Conservation (phyloP, 2,888 invertebrate genomes). For the Lamproptera curius region DNA sequence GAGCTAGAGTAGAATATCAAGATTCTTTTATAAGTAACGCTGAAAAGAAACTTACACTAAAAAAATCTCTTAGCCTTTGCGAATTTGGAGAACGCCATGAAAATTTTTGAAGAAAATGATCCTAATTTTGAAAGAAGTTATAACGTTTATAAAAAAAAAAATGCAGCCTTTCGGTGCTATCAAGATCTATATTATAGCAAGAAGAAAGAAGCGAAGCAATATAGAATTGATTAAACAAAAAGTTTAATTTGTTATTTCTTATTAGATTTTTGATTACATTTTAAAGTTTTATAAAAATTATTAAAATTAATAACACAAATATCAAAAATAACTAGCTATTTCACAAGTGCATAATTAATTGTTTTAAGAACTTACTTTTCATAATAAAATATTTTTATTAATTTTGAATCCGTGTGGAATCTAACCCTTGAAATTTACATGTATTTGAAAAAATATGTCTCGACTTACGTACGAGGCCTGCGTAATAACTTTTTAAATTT, state of each 20-base stretch:
- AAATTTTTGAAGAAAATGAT: conserved; percentile 24
- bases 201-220: conserved; percentile 21
- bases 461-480: conserved; percentile 7
- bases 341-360: no score
- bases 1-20: no score
- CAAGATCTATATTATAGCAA: conserved; percentile 22
- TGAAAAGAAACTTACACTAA: no score
- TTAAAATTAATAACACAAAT: conserved; percentile 19
- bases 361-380: no score
- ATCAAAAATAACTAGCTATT: no score
- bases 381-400: no score
- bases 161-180: conserved; percentile 20
- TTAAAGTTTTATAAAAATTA: conserved; percentile 17
- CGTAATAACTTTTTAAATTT: no score
- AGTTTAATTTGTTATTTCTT: no score
- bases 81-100: no score
- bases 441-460: not conserved
- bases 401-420: not conserved
- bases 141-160: conserved; percentile 20
- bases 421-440: conserved; percentile 10
- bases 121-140: conserved; percentile 23
- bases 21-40: no score
- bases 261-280: conserved; percentile 9
- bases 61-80: no score
- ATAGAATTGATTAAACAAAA: conserved; percentile 19